phyloP scores from a whole-genome alignment of 2,797 vertebrate species.

The Knipowitschia caucasica region DNA sequence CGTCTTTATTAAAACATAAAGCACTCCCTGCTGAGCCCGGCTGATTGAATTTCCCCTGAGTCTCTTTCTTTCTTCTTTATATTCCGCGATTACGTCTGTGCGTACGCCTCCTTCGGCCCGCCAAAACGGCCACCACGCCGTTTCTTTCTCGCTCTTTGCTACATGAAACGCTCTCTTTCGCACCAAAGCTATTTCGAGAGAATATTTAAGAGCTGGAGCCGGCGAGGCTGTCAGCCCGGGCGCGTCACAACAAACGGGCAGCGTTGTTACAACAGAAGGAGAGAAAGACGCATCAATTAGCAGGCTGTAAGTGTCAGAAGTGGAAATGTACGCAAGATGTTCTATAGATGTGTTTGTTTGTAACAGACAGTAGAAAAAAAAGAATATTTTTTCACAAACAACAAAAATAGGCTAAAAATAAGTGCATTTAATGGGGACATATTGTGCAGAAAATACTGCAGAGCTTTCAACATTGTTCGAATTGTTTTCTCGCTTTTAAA shows the following conservation, averaged over 20 bases:
- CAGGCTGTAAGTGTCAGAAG: not conserved
- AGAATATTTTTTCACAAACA: not conserved
- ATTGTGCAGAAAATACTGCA: too few species aligned
- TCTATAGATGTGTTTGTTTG: not conserved
- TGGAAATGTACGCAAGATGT: not conserved
- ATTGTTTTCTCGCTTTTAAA: too few species aligned
- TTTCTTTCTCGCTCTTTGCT: not conserved
- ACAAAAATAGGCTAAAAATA: not conserved
- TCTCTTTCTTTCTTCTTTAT: not conserved
- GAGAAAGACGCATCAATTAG: not conserved
- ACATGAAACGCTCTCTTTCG: not conserved
- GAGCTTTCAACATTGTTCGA: too few species aligned
- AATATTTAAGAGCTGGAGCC: not conserved
- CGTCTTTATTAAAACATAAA: not conserved
- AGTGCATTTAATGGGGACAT: too few species aligned
- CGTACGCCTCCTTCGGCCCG: not conserved
- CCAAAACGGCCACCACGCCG: not conserved
- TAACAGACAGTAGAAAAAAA: not conserved
- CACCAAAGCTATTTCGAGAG: conserved; percentile 7
- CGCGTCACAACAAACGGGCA: not conserved
- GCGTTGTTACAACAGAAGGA: not conserved
- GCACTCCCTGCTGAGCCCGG: not conserved
- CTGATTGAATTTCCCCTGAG: not conserved
- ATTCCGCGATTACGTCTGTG: not conserved
- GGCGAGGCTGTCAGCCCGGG: not conserved